Conservation (phyloP, 30 jellyfish, hydroid and myxozoan species). For the Cassiopea xamachana region DNA sequence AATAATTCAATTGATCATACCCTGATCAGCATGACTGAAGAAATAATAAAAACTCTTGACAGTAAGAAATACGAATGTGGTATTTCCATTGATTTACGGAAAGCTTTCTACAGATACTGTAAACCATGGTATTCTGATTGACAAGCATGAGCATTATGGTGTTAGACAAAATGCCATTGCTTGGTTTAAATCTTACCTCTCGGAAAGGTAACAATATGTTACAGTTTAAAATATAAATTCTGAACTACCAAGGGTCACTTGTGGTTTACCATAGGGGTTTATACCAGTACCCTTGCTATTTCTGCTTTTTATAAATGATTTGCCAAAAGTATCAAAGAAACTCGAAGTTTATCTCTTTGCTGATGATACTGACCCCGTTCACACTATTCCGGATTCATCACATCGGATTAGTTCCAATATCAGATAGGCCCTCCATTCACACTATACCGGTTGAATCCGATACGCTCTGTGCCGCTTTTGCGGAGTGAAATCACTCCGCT, state of each 20-base stretch:
- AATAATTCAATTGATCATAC: constrained; percentile 66
- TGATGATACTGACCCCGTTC: neutral
- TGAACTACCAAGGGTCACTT: constrained; percentile 24
- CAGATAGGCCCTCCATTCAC: too few relatives aligned
- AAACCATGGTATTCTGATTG: constrained; percentile 53
- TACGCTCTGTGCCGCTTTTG: too few relatives aligned
- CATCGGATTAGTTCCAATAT: too few relatives aligned
- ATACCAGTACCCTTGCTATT: constrained; percentile 9
- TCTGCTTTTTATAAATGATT: neutral
- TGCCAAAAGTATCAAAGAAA: neutral
- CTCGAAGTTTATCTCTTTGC: neutral
- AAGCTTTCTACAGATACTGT: constrained; percentile 52
- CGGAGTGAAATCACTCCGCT: too few relatives aligned
- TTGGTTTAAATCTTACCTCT: constrained; percentile 69
- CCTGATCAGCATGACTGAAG: constrained; percentile 61
- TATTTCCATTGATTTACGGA: constrained; percentile 49
- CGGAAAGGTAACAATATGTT: constrained; percentile 70
- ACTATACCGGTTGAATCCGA: too few relatives aligned
- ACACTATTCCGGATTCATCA: too few relatives aligned
- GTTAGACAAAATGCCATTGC: constrained; percentile 35
- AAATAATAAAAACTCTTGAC: constrained; percentile 54
- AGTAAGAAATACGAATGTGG: constrained; percentile 63
- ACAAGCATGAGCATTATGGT: constrained; percentile 65
- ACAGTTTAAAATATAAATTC: constrained; percentile 54
- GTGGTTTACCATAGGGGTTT: constrained; percentile 77